These are phyloP conservation scores for Bufo gargarizans DNA, from an alignment of 2,113 vertebrate species.

Conservation along the genomic window DNA sequence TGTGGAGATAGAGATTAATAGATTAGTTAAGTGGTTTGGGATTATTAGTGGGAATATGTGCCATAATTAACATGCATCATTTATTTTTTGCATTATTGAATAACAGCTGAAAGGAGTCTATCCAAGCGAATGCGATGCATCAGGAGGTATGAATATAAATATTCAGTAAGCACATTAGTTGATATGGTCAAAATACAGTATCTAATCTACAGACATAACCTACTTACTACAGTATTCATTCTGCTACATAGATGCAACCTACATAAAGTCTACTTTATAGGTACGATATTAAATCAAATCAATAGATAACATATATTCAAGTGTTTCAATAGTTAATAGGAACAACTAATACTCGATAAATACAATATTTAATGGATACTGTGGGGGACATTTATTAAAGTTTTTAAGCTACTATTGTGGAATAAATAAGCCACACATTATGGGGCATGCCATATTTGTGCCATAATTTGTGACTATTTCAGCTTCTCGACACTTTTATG, in stretches of 20 bases:
- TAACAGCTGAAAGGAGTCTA: background rate
- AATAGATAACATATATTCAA: background rate
- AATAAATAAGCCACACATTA: too few relatives aligned
- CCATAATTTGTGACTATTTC: too few relatives aligned
- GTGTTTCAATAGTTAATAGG: too few relatives aligned
- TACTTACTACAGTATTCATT: background rate
- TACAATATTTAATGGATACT: too few relatives aligned
- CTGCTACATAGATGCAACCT: background rate
- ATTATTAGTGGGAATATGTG: background rate
- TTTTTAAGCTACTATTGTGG: too few relatives aligned
- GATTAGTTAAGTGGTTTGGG: background rate
- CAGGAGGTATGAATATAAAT: background rate
- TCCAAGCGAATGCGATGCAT: background rate
- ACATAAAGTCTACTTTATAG: background rate
- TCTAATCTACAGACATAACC: background rate
- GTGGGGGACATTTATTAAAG: too few relatives aligned
- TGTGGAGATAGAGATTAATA: background rate
- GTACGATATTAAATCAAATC: background rate
- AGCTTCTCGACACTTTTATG: too few relatives aligned
- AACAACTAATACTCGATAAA: too few relatives aligned
- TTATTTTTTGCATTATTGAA: background rate
- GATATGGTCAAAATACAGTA: background rate
- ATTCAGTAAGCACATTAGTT: background rate
- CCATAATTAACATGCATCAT: background rate
- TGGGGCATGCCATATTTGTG: too few relatives aligned